Conservation (phyloP, 2,888 invertebrate species). For the Apotomis turbidana region DNA sequence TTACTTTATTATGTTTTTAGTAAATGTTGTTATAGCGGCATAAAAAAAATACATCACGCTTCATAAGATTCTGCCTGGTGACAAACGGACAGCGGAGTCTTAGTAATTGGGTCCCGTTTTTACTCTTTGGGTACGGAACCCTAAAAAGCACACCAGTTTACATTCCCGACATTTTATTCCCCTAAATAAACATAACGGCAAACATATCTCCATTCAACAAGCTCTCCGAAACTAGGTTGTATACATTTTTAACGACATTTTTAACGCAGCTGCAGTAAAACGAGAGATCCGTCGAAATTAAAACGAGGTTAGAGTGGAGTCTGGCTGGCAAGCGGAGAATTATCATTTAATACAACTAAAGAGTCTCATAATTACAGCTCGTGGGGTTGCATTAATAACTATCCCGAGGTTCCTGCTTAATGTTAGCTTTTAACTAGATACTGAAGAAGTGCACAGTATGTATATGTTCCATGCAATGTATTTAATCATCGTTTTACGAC, state of each 20-base stretch:
- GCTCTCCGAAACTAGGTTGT: background rate
- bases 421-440: no score
- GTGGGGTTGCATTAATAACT: background rate
- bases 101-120: no score
- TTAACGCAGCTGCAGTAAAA: slow-evolving; percentile 15
- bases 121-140: no score
- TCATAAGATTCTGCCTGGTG: no score
- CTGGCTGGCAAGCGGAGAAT: background rate
- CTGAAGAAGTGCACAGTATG: no score
- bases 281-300: slow-evolving; percentile 3
- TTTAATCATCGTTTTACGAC: no score
- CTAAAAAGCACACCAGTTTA: background rate
- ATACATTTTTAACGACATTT: slow-evolving; percentile 22
- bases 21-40: no score
- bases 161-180: background rate
- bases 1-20: no score
- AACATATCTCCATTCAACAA: background rate
- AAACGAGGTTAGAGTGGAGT: slow-evolving; percentile 17
- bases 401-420: background rate
- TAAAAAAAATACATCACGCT: no score
- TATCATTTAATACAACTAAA: slow-evolving; percentile 6
- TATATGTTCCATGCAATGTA: no score
- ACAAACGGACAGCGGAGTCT: no score
- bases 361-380: slow-evolving; percentile 1
- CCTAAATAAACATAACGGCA: slow-evolving; percentile 6